A percentile compares a stretch with the other conserved stretches of the same genome.
phyloP scores from a whole-genome alignment of 2,113 vertebrate genomes.

The Tachycineta bicolor region DNA sequence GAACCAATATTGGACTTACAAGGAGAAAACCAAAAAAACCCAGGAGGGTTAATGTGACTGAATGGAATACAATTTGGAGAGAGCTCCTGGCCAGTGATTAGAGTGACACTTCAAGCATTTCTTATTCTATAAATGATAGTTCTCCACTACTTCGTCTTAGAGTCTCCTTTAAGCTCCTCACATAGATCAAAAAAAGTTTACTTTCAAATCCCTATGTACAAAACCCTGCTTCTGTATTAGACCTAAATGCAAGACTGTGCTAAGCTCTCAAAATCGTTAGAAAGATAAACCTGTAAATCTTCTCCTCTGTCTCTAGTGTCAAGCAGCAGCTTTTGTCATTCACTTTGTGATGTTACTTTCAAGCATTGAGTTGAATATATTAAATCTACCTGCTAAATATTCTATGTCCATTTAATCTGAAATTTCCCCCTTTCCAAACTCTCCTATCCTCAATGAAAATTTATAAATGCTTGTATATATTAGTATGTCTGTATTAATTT shows the following conservation, averaged over 20 bases:
- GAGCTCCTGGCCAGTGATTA: not conserved
- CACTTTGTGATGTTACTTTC: not conserved
- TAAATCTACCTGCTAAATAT: not conserved
- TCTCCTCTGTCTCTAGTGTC: not conserved
- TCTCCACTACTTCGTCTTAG: not conserved
- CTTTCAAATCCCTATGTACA: constrained; percentile 13
- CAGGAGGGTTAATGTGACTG: not conserved
- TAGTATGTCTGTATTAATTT: not conserved
- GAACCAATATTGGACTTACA: not conserved
- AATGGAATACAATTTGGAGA: not conserved
- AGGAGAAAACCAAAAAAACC: not conserved
- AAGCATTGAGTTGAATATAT: not conserved
- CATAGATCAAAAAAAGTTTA: constrained; percentile 40
- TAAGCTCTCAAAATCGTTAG: constrained; percentile 52
- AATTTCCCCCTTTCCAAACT: not conserved
- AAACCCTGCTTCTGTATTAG: not conserved
- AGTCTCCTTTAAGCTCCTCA: constrained; percentile 26
- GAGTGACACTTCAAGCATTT: not conserved
- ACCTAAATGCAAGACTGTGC: not conserved
- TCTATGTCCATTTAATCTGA: not conserved
- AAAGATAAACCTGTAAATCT: constrained; percentile 22
- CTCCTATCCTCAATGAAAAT: not conserved
- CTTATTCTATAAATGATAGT: not conserved
- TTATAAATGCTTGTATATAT: not conserved
- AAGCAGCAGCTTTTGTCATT: not conserved